phyloP scores from a whole-genome alignment of 2,113 vertebrate genomes.

The Sciurus niger region DNA sequence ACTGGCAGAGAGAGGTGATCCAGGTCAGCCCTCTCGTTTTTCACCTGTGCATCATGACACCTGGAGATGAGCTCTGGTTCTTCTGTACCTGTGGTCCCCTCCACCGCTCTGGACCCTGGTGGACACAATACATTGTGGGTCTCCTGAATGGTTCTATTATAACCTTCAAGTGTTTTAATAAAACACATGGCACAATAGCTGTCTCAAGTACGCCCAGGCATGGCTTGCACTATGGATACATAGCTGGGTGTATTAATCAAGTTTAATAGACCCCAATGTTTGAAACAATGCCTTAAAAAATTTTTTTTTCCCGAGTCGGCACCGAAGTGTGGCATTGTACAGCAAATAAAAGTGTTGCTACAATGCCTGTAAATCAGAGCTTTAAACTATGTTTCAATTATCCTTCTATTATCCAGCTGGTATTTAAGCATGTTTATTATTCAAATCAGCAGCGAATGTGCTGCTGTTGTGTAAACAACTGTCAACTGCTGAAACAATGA shows the following conservation, averaged over 20 bases:
- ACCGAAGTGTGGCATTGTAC: conserved; percentile 89
- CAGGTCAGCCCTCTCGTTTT: neutral
- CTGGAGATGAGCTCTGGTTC: neutral
- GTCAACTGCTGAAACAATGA: conserved; percentile 94
- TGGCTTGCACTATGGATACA: conserved; percentile 68
- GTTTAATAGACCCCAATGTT: conserved; percentile 88
- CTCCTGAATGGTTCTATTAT: neutral
- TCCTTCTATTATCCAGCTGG: conserved; percentile 93
- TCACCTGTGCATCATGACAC: neutral
- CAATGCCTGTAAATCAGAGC: conserved; percentile 92
- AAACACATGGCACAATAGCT: conserved; percentile 57
- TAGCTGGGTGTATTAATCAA: conserved; percentile 86
- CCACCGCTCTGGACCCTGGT: neutral
- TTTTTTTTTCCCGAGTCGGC: conserved; percentile 84
- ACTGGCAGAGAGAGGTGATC: neutral
- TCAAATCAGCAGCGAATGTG: conserved; percentile 92
- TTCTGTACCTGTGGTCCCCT: neutral
- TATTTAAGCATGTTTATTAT: conserved; percentile 94
- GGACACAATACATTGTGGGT: neutral
- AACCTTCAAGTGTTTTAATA: conserved; percentile 47
- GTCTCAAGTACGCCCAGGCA: conserved; percentile 70
- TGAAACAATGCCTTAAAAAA: conserved; percentile 87
- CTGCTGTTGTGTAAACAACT: conserved; percentile 94
- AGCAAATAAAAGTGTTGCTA: conserved; percentile 90
- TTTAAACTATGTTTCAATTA: conserved; percentile 94